These are phyloP conservation scores for Lamellibrachia satsuma DNA, from an alignment of 2,888 invertebrate genomes.

Conservation along the genomic window DNA sequence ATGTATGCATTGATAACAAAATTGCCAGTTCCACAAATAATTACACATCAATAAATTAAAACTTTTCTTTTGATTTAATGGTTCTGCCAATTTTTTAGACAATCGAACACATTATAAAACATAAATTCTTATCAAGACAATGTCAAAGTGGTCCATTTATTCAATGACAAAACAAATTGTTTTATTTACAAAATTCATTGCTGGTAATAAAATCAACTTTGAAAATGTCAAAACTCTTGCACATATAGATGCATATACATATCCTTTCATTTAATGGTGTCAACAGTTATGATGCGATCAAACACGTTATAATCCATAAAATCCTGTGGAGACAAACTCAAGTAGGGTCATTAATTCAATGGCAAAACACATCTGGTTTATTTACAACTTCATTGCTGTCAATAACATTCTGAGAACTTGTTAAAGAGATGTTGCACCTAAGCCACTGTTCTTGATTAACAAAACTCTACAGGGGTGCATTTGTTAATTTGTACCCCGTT, in stretches of 20 bases:
- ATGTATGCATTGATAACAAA: too few species aligned
- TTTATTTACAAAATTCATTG: neutral
- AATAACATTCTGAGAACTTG: neutral
- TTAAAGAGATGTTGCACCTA: neutral
- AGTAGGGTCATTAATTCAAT: neutral
- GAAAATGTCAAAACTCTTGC: neutral
- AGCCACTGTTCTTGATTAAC: neutral
- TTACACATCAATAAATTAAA: neutral
- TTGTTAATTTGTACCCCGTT: neutral
- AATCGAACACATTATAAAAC: neutral
- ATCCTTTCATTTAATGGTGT: neutral
- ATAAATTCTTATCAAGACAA: neutral
- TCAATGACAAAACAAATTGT: neutral
- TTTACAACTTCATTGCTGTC: neutral
- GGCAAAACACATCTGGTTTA: neutral
- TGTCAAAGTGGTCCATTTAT: neutral
- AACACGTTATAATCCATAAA: neutral
- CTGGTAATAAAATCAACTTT: neutral
- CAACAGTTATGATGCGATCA: neutral
- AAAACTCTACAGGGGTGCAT: neutral
- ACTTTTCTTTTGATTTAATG: neutral
- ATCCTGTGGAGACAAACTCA: neutral
- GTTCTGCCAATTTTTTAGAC: neutral
- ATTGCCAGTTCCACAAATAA: neutral
- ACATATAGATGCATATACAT: neutral